Base-by-base conservation (phyloP, 2,113 vertebrate genomes). In the Cyprinus carpio region DNA sequence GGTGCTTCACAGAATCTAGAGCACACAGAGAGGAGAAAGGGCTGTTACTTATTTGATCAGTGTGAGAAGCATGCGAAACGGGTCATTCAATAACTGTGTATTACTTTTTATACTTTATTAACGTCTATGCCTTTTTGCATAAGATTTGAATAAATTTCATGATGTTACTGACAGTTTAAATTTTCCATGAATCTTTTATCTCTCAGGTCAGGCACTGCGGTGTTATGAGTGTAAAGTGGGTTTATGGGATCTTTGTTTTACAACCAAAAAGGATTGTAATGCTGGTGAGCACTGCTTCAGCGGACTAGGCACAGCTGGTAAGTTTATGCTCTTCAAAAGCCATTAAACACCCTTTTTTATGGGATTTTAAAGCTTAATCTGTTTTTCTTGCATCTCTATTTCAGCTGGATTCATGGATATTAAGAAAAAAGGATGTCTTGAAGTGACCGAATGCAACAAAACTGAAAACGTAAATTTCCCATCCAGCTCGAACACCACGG, bases 211-310 rank as follows among this genome's bases (percentile, higher is more conserved):
- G 20, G 58, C 87, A 0, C 89, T 96, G 78, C 0, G 84, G 56
- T 96, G 96, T 86, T 96, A 95, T 89, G 74, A 93, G 0, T 96
- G 96, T 84, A 12, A 54, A 0, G 0, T 95, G 5, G 90, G 94
- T 75, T 0, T 90, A 0, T 64, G 51, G 43, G 0, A 1, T 8
- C 0, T 93, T 40, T 96, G 93, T 88, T 0, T 80, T 3, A 95
- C 92, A 12, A 23, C 29, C 2, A 13, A 27, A 49, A 6, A 0
- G 0, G 87, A 60, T 0, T 96, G 96, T 46, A 0, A 0, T 0
- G 0, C 0, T 0, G 84, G 46, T 0, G 49, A 95, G 10, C 79
- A 2, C 0, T 96, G 96, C 83, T 95, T 23, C 72, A 92, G 65
- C 23, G 94, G 93, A 0, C 0, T 4, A 0, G 95, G 94, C 0